Conservation (phyloP, 2,113 vertebrate genomes). For the Conger conger region DNA sequence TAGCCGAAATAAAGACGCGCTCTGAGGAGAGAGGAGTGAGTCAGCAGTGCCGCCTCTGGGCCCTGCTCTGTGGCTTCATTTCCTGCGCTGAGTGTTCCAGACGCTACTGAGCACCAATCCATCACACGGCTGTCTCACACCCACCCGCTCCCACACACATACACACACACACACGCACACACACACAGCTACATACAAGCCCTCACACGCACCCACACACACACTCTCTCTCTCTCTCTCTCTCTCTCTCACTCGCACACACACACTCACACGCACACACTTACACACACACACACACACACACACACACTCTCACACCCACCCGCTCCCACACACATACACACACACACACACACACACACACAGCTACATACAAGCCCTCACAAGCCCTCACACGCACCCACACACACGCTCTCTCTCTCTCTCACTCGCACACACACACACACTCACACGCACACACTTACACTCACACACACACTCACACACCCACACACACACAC, state of each 20-base stretch:
- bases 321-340: slow-evolving; percentile 26
- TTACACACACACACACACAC: slow-evolving; percentile 33
- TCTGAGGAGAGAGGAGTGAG: background rate
- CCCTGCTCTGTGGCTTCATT: slow-evolving; percentile 40
- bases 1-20: background rate
- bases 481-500: too few species aligned
- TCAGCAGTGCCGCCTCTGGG: slow-evolving; percentile 23
- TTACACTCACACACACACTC: too few species aligned
- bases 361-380: slow-evolving; percentile 25
- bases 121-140: slow-evolving; percentile 43
- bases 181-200: background rate
- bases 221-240: slow-evolving; percentile 30
- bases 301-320: slow-evolving; percentile 25
- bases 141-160: slow-evolving; percentile 18
- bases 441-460: too few species aligned
- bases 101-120: slow-evolving; percentile 47
- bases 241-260: slow-evolving; percentile 23
- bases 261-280: slow-evolving; percentile 11
- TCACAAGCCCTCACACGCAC: too few species aligned
- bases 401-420: slow-evolving; percentile 28
- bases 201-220: slow-evolving; percentile 38
- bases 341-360: slow-evolving; percentile 22
- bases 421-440: slow-evolving; percentile 35
- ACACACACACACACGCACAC: slow-evolving; percentile 19
- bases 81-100: slow-evolving; percentile 46